Evolutionary conservation across 2,888 invertebrate species (phyloP).

Genomic region (Aplocera efformata): DNA sequence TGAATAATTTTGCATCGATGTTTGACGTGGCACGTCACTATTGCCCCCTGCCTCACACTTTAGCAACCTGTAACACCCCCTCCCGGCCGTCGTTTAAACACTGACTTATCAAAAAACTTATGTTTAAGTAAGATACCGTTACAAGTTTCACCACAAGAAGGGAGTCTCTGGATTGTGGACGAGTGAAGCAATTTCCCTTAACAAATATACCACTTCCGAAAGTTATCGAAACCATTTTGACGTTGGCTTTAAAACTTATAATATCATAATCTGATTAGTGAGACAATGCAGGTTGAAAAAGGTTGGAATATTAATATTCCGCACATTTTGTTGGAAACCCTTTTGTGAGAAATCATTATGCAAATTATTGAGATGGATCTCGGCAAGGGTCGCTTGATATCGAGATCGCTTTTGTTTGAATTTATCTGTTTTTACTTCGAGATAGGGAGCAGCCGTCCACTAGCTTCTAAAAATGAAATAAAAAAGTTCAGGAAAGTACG

Average conservation of each 20-base stretch:
- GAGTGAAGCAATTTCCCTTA: constrained; percentile 30
- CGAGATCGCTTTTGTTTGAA: constrained; percentile 29
- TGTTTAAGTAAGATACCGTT: constrained; percentile 70
- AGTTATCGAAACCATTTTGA: constrained; percentile 22
- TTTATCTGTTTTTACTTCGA: constrained; percentile 33
- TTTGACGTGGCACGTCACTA: constrained; percentile 38
- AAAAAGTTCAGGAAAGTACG: constrained; percentile 21
- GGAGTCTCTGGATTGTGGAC: constrained; percentile 29
- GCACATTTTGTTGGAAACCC: constrained; percentile 28
- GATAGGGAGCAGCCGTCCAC: constrained; percentile 15
- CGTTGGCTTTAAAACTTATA: constrained; percentile 37
- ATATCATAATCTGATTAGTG: constrained; percentile 38
- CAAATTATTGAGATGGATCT: constrained; percentile 26
- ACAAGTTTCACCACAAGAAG: constrained; percentile 60
- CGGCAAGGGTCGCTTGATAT: constrained; percentile 12
- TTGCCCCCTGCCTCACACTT: constrained; percentile 52
- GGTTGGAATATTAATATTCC: constrained; percentile 35
- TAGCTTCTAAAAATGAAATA: constrained; percentile 15
- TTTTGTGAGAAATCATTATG: constrained; percentile 31
- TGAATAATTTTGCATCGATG: constrained; percentile 33
- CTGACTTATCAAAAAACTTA: constrained; percentile 80
- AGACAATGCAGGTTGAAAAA: constrained; percentile 37
- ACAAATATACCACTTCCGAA: constrained; percentile 21
- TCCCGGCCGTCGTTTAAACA: constrained; percentile 73
- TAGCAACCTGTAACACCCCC: constrained; percentile 69